Evolutionary conservation across 2,113 vertebrate genomes (phyloP), one percentile per base, ranked within the genome.

Genomic region (Mesitornis unicolor): DNA sequence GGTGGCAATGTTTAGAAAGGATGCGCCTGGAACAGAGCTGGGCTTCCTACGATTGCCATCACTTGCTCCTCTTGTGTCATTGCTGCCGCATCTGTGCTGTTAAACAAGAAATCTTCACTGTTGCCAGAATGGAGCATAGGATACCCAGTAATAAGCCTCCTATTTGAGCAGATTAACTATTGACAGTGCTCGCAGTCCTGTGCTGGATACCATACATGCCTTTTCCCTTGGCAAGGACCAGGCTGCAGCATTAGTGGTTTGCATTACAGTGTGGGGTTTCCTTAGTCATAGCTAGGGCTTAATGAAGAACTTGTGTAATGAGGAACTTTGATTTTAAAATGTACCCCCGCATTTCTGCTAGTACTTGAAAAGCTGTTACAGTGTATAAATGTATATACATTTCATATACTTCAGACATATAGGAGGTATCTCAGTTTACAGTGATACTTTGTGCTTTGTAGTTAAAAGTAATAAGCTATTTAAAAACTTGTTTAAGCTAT

Each of bases 1-100:
- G 98, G 96, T 98, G 98, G 98, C 98, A 98, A 97, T 97, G 92
- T 98, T 97, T 96, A 74, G 97, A 98, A 82, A 76, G 59, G 80
- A 89, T 80, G 85, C 7, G 40, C 78, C 68, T 25, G 63, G 42
- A 67, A 29, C 33, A 24, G 65, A 7, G 15, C 64, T 2, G 13
- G 11, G 59, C 26, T 48, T 19, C 54, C 84, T 35, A 63, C 7
- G 0, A 9, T 4, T 61, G 47, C 69, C 54, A 21, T 60, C 21
- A 0, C 48, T 87, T 50, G 42, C 59, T 54, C 42, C 54, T 43
- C 43, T 59, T 25, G 29, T 29, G 6, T 51, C 59, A 3, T 13
- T 56, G 48, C 71, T 73, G 54, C n/a, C 61, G 38, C 40, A 25
- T 43, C 21, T 16, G 21, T 26, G 48, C 57, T 78, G 6, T 65